A percentile compares a stretch with the other conserved stretches of the same genome.
phyloP scores from a whole-genome alignment of 2,113 vertebrate species.

The Amphiprion percula region DNA sequence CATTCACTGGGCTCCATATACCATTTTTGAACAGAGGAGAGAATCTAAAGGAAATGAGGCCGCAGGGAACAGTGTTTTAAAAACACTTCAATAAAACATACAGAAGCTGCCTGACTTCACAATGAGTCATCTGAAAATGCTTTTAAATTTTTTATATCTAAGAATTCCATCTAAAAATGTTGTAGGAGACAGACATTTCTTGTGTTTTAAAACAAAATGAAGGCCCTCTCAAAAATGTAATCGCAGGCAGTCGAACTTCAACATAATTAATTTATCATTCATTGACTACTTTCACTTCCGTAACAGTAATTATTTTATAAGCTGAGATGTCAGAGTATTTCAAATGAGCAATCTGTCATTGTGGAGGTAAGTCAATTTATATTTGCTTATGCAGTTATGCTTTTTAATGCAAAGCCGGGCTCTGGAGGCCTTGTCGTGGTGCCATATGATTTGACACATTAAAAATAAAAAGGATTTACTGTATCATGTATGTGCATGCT shows the following conservation, averaged over 20 bases:
- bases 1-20: slow-evolving; percentile 35
- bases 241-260: slow-evolving; percentile 6
- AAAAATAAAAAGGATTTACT: slow-evolving; percentile 8
- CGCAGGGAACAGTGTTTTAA: slow-evolving; percentile 27
- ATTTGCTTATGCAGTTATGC: slow-evolving; percentile 33
- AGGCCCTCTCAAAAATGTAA: not conserved
- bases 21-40: slow-evolving; percentile 37
- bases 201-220: slow-evolving; percentile 6
- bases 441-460: slow-evolving; percentile 17
- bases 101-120: slow-evolving; percentile 24
- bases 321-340: slow-evolving; percentile 8
- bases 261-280: slow-evolving; percentile 30
- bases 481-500: not conserved
- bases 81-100: slow-evolving; percentile 33
- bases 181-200: not conserved
- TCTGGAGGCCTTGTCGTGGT: not conserved
- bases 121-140: slow-evolving; percentile 38
- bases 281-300: slow-evolving; percentile 3
- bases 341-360: slow-evolving; percentile 27
- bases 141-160: slow-evolving; percentile 41
- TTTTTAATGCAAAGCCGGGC: slow-evolving; percentile 50
- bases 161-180: slow-evolving; percentile 22
- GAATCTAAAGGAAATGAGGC: slow-evolving; percentile 40
- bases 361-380: slow-evolving; percentile 15
- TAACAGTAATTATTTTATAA: slow-evolving; percentile 27